Percentiles rank a stretch among this genome's conserved stretches.
Conservation (phyloP, 2,888 invertebrate genomes). For the Parelbella ahira region DNA sequence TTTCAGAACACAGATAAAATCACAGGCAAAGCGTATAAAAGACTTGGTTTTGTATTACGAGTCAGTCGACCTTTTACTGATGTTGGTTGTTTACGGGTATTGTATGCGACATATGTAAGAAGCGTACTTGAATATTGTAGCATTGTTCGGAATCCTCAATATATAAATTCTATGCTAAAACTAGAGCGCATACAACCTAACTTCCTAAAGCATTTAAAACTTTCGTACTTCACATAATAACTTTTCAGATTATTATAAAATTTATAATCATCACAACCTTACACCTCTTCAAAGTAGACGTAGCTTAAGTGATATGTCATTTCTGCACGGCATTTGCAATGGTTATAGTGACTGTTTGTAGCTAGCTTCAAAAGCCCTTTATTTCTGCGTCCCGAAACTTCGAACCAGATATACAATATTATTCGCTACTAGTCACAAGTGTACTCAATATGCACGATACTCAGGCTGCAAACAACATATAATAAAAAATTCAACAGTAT, state of each 20-base stretch:
- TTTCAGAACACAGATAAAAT: conserved; percentile 8
- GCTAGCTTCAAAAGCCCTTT: neutral
- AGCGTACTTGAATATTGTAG: conserved; percentile 12
- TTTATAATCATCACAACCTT: too few relatives aligned
- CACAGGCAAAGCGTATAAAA: conserved; percentile 13
- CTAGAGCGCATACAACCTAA: conserved; percentile 4
- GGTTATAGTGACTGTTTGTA: neutral
- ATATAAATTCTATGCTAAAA: neutral
- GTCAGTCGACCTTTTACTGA: conserved; percentile 8
- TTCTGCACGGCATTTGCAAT: neutral
- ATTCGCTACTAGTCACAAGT: neutral
- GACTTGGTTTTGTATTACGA: conserved; percentile 16
- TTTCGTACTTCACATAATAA: neutral
- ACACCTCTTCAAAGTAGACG: neutral
- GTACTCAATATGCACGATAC: neutral
- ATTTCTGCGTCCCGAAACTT: neutral
- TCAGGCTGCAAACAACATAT: too few relatives aligned
- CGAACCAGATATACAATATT: neutral
- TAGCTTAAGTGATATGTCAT: neutral
- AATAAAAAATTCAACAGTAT: too few relatives aligned
- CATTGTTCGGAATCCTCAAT: conserved; percentile 10
- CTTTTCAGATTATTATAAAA: neutral
- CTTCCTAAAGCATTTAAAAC: neutral
- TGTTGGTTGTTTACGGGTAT: neutral
- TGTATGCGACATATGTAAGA: conserved; percentile 18